Base-by-base conservation (phyloP, 2,113 vertebrate species). In the Naja naja region DNA sequence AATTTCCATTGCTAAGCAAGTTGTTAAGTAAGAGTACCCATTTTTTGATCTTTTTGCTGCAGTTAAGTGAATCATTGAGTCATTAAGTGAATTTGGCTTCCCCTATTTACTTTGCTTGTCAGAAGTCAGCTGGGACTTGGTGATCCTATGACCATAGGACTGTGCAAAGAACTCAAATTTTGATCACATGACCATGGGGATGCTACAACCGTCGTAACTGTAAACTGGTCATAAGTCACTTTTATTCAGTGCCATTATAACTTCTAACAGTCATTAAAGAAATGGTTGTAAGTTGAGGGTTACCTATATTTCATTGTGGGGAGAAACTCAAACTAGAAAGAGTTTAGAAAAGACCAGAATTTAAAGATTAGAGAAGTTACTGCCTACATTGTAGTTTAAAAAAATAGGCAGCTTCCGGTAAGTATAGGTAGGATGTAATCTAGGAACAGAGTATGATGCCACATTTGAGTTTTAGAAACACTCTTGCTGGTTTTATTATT, bases 401-500 rank as follows among this genome's bases (percentile, higher is more conserved):
- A 49, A 10, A 34, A 30, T 58, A 47, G 6, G 12, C 20, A 10
- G 60, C 27, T 89, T 47, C 14, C 23, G 52, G 27, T 7, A 45
- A 34, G 9, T 56, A 12, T 20, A 52, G 58, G 20, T 47, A 45
- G 52, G 5, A 5, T 64, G 4, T 54, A 23, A 60, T 92, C 25
- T n/a, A 20, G 43, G 39, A 12, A 11, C 56, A 81, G 14, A 39
- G 54, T 3, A 30, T 14, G 0, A 54, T 93, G 0, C 8, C 0
- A 0, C 18, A 2, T 34, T 16, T 7, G 25, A 58, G 49, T 20
- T 8, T n/a, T 85, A 55, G 47, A 27, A 90, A 64, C 10, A 88
- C 55, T 45, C 16, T 97, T n/a, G 92, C 94, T 97, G 93, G 95
- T 34, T 86, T 53, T 56, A 22, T 23, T 97, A 94, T 56, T 94